These are phyloP conservation scores for Falco columbarius DNA, from an alignment of 2,797 vertebrate species.

Conservation along the genomic window DNA sequence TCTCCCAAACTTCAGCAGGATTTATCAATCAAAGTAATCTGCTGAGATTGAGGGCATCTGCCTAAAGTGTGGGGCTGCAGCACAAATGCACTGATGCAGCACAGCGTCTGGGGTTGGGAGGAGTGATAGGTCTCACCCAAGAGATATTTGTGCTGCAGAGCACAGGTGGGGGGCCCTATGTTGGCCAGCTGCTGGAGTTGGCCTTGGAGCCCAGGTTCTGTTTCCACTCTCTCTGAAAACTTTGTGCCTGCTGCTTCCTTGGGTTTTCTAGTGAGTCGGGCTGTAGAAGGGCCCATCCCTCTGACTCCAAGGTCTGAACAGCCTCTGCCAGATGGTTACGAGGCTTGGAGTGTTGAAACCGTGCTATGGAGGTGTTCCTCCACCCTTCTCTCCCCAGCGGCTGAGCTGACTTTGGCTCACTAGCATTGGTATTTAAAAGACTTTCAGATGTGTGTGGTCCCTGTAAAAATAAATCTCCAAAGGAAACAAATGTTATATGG, in stretches of 20 bases:
- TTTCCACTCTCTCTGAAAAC: neutral
- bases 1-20: neutral
- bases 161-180: neutral
- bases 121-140: neutral
- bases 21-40: neutral
- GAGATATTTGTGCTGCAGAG: neutral
- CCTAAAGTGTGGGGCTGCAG: neutral
- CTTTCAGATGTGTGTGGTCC: slow-evolving; percentile 62
- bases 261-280: neutral
- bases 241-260: neutral
- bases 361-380: neutral
- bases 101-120: neutral
- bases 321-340: neutral
- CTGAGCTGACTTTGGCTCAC: slow-evolving; percentile 1
- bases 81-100: neutral
- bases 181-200: neutral
- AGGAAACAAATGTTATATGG: slow-evolving; percentile 54
- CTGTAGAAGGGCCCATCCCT: neutral
- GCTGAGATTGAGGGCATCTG: neutral
- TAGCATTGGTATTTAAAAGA: slow-evolving; percentile 2
- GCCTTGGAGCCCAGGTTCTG: neutral
- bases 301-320: neutral
- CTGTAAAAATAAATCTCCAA: slow-evolving; percentile 60
- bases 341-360: neutral
- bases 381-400: neutral